phyloP scores from a whole-genome alignment of 92 coral and sea anemone species.

The Palythoa grandiflora region DNA sequence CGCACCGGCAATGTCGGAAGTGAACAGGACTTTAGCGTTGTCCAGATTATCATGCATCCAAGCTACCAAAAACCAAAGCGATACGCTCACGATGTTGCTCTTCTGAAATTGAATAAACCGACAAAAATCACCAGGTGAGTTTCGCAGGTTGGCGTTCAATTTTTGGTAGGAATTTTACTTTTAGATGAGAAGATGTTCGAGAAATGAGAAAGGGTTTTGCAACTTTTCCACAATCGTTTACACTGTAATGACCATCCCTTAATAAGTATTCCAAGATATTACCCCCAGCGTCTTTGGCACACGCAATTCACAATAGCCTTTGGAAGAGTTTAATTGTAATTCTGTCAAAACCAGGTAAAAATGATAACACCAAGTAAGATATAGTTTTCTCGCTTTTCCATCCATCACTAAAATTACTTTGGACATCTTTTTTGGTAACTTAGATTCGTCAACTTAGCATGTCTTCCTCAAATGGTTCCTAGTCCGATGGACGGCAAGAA shows the following conservation, averaged over 20 bases:
- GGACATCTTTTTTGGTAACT: not conserved
- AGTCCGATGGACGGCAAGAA: constrained; percentile 1
- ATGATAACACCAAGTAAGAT: too few relatives aligned
- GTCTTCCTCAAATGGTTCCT: constrained; percentile 20
- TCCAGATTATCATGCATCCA: not conserved
- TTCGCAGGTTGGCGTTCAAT: not conserved
- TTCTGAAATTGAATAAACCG: not conserved
- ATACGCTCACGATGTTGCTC: constrained; percentile 12
- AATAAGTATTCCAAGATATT: too few relatives aligned
- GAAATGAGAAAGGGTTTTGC: too few relatives aligned
- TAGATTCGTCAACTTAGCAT: constrained; percentile 11
- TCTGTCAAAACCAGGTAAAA: too few relatives aligned
- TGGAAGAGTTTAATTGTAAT: too few relatives aligned
- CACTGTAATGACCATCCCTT: too few relatives aligned
- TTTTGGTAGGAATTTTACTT: too few relatives aligned
- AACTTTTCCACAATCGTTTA: too few relatives aligned
- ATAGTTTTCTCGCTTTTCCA: too few relatives aligned
- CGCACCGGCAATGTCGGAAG: not conserved
- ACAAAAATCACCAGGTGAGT: not conserved
- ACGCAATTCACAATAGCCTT: too few relatives aligned
- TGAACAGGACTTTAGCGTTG: constrained; percentile 13
- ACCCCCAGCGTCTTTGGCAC: too few relatives aligned
- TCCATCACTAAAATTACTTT: not conserved
- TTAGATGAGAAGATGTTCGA: not conserved
- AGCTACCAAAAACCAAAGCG: not conserved